phyloP scores from a whole-genome alignment of 2,888 invertebrate species.

The Hemaris fuciformis region DNA sequence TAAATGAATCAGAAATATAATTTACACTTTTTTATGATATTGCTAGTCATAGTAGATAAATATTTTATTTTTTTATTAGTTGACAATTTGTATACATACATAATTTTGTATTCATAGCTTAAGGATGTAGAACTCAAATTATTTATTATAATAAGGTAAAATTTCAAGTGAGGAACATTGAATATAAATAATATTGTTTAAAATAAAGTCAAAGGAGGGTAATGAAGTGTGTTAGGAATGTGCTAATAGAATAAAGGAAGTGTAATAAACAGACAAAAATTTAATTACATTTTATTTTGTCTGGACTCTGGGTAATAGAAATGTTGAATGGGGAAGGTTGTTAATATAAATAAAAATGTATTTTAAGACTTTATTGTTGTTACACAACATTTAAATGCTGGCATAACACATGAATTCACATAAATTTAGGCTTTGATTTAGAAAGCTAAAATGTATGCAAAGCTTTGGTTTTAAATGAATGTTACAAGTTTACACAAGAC shows the following conservation, averaged over 20 bases:
- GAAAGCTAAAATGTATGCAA: constrained; percentile 9
- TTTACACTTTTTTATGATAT: not conserved
- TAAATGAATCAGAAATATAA: not conserved
- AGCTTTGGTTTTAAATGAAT: constrained; percentile 11
- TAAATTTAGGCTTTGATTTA: constrained; percentile 4
- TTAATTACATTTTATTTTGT: not conserved
- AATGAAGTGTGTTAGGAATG: no score
- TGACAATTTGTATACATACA: no score
- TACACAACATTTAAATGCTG: constrained; percentile 44
- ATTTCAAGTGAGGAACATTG: no score
- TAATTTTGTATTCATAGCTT: no score
- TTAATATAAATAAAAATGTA: not conserved
- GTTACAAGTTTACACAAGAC: not conserved
- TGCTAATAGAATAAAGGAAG: no score
- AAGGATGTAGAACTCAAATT: no score
- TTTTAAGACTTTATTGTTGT: constrained; percentile 44
- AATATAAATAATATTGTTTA: no score
- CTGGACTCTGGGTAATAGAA: not conserved
- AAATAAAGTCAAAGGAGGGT: no score
- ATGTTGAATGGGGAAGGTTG: not conserved
- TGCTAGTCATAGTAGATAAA: constrained; percentile 6
- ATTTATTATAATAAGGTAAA: no score
- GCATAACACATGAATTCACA: constrained; percentile 15
- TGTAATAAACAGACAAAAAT: not conserved
- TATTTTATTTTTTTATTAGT: no score